A percentile compares a stretch with the other conserved stretches of the same genome.
These are phyloP conservation scores for Pseudococcus jackbeardsleyi DNA, from an alignment of 2,888 invertebrate species.

Conservation along the genomic window DNA sequence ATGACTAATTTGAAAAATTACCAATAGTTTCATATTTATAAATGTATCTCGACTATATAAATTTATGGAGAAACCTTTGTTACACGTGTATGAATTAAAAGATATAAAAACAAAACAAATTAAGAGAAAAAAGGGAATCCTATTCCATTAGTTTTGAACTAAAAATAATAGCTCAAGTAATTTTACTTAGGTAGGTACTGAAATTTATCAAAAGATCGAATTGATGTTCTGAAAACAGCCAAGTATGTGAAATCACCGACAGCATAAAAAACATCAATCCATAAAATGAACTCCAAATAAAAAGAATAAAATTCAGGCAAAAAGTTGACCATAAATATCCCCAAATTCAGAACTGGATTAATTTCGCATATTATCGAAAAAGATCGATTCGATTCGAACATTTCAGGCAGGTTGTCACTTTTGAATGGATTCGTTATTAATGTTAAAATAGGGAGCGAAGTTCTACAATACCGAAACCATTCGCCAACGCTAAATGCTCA, in stretches of 20 bases:
- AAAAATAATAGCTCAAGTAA: no score
- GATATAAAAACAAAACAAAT: neutral
- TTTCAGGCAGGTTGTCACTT: neutral
- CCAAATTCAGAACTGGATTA: neutral
- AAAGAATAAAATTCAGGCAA: neutral
- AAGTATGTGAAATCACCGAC: no score
- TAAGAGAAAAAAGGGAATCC: neutral
- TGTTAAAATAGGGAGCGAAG: neutral
- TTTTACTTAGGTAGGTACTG: no score
- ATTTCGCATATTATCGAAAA: neutral
- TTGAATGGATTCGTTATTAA: neutral
- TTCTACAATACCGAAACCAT: neutral
- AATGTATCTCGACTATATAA: neutral
- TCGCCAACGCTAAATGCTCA: neutral
- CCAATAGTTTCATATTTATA: neutral
- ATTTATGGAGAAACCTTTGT: neutral
- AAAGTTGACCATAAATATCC: neutral
- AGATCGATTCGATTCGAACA: neutral
- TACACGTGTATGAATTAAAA: neutral
- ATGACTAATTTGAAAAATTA: slow-evolving; percentile 9
- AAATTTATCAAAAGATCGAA: no score
- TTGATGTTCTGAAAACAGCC: no score
- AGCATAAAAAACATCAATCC: no score
- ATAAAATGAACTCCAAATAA: neutral
- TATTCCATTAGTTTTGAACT: neutral